Base-by-base conservation (phyloP, 2,888 invertebrate species). In the Cosmia trapezina region DNA sequence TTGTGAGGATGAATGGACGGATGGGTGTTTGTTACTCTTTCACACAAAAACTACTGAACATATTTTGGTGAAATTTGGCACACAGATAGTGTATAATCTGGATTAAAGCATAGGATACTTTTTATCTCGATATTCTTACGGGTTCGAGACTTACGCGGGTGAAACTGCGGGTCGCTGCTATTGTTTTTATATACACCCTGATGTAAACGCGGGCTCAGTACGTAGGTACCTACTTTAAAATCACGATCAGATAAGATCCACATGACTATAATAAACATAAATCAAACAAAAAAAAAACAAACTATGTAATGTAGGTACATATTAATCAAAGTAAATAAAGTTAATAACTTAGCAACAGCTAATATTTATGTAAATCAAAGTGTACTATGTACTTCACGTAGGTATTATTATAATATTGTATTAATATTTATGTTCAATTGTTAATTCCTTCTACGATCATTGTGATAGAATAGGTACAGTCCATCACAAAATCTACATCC, bases 391-490 rank as follows among this genome's bases (percentile, higher is more conserved):
- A 49, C 19, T 28, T 41, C 47, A n/a, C 6, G 37, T 37, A 37
- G 6, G 22, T 43, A 51, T 7, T 41, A 28, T 28, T 47, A 45
- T 14, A 37, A 65, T 41, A n/a, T 28, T 54, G 45, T 28, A 47
- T 70, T 4, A 8, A 45, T 73, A 73, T 70, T 47, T n/a, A 60
- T 74, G n/a, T 28, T n/a, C 41, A 6, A 28, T 33, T 70, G 17
- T 74, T 6, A 17, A 49, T 70, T 37, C 28, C 8, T 17, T 47
- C 6, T 19, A 70, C 41, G n/a, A 56, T 56, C 22, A 2, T 8
- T 41, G n/a, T 41, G 37, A 22, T 54, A 56, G 11, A 41, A 11
- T 7, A 6, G 5, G 37, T 73, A 70, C 22, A 73, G 19, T 37
- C 14, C 9, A 7, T 11, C 1, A 19, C 43, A 54, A 43, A 69